Evolutionary conservation across 2,888 invertebrate genomes (phyloP).

Genomic region (Chrysolina oricalcia): DNA sequence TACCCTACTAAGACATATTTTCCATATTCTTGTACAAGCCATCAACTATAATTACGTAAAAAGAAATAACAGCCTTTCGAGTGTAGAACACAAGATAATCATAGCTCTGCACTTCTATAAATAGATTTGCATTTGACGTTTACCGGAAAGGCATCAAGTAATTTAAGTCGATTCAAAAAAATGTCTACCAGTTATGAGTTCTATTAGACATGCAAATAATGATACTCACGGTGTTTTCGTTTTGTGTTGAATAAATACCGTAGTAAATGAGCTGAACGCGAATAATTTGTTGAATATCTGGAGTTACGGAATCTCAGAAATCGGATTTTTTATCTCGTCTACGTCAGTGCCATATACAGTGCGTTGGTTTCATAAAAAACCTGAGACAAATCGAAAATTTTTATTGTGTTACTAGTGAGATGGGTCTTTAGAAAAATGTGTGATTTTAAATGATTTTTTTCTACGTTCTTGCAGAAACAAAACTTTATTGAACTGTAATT

Average conservation of each 20-base stretch:
- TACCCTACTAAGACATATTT: constrained; percentile 46
- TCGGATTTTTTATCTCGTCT: not conserved
- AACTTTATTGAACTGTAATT: too few relatives aligned
- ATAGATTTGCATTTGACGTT: constrained; percentile 54
- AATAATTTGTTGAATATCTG: not conserved
- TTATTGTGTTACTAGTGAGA: too few relatives aligned
- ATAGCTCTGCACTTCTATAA: constrained; percentile 54
- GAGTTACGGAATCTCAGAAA: not conserved
- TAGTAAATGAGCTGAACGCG: constrained; percentile 17
- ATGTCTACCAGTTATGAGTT: constrained; percentile 20
- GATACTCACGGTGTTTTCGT: constrained; percentile 17
- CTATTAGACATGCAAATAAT: constrained; percentile 36
- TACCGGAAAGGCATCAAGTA: constrained; percentile 52
- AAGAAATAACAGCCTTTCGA: constrained; percentile 44
- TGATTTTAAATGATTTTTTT: too few relatives aligned
- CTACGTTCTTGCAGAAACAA: too few relatives aligned
- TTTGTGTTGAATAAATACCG: not conserved
- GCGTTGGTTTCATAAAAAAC: too few relatives aligned
- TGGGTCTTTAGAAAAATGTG: too few relatives aligned
- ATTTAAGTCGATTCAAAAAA: constrained; percentile 40
- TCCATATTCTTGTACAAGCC: constrained; percentile 39
- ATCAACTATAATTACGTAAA: constrained; percentile 45
- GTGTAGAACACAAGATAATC: constrained; percentile 50
- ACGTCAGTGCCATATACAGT: too few relatives aligned
- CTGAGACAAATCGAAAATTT: too few relatives aligned